Conservation (phyloP, 2,888 invertebrate genomes). For the Agonopterix arenella region DNA sequence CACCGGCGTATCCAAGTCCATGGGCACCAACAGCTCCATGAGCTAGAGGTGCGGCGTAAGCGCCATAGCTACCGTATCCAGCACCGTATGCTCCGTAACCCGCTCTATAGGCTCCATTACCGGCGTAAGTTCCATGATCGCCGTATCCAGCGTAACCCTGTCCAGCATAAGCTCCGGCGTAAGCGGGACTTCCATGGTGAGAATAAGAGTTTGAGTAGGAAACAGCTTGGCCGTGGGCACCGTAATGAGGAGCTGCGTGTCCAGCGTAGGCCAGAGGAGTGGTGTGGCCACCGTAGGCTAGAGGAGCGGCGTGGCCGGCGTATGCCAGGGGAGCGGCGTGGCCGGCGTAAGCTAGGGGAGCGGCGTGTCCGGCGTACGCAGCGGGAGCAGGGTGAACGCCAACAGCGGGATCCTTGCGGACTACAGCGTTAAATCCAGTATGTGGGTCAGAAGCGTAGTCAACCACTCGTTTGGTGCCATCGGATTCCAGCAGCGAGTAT, state of each 20-base stretch:
- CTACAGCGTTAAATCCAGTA: slow-evolving; percentile 49
- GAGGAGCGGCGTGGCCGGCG: background rate
- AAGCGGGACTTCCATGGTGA: background rate
- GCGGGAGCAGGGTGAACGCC: slow-evolving; percentile 26
- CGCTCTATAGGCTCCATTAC: slow-evolving; percentile 23
- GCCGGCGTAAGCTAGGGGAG: slow-evolving; percentile 13
- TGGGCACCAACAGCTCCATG: slow-evolving; percentile 12
- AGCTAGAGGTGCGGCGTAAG: slow-evolving; percentile 11
- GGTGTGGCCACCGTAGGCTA: slow-evolving; percentile 7
- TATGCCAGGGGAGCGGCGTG: slow-evolving; percentile 11
- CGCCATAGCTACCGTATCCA: slow-evolving; percentile 2
- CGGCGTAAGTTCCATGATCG: slow-evolving; percentile 21
- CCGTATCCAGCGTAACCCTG: slow-evolving; percentile 4
- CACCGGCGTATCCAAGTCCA: background rate
- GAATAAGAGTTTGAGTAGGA: background rate
- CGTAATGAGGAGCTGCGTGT: slow-evolving; percentile 3
- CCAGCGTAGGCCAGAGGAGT: slow-evolving; percentile 12
- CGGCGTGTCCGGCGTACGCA: slow-evolving; percentile 22
- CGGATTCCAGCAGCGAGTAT: slow-evolving; percentile 69
- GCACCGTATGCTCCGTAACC: slow-evolving; percentile 7
- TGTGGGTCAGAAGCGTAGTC: slow-evolving; percentile 65
- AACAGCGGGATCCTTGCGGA: slow-evolving; percentile 36
- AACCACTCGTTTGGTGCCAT: slow-evolving; percentile 76
- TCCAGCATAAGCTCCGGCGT: background rate
- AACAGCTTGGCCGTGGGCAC: slow-evolving; percentile 11